Evolutionary conservation across 2,888 invertebrate genomes (phyloP), one percentile per base, ranked within the genome.

Genomic region (Eupithecia subumbrata): DNA sequence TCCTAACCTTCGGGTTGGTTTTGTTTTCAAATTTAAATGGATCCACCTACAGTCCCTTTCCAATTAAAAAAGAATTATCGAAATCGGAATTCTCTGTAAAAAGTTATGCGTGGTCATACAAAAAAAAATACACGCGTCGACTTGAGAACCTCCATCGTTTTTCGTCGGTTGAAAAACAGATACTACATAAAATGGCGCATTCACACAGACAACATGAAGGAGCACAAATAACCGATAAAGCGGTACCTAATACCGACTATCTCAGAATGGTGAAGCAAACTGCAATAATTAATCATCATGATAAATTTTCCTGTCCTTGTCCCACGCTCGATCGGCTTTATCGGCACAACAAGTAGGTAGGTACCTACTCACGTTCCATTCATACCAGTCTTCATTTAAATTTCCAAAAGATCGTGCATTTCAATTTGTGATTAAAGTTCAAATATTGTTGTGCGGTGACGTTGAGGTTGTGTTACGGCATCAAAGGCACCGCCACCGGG

Each of bases 381-480:
- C 14, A 67, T 12, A 60, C 22, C 11, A 40, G 9, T 37, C 7
- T 12, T 43, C 37, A 22, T 40, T 25, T 14, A 16, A 22, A 84
- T 80, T 75, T 73, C 76, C 76, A 81, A 80, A 83, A 82, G 79
- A 82, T 82, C 71, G 79, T 79, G 80, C 79, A 81, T 82, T 82
- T 71, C 78, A 83, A 82, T 82, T 83, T 81, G 79, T 75, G 79
- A 83, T 81, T 82, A 81, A 78, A 83, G 85, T 87, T 87, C 81
- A 88, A 90, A 91, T 89, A 91, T 90, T 89, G 90, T 89, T 91
- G 89, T 90, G 89, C 88, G 87, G 90, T 90, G 91, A 90, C 88
- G 89, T 89, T 83, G 84, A 84, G 83, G 71, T 76, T 87, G 90
- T 68, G 68, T 68, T 22, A 68, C 68, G 68, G 64, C 34, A 64